A percentile compares a stretch with the other conserved stretches of the same genome.
phyloP scores from a whole-genome alignment of 2,888 invertebrate species.

The Malthinus flaveolus region DNA sequence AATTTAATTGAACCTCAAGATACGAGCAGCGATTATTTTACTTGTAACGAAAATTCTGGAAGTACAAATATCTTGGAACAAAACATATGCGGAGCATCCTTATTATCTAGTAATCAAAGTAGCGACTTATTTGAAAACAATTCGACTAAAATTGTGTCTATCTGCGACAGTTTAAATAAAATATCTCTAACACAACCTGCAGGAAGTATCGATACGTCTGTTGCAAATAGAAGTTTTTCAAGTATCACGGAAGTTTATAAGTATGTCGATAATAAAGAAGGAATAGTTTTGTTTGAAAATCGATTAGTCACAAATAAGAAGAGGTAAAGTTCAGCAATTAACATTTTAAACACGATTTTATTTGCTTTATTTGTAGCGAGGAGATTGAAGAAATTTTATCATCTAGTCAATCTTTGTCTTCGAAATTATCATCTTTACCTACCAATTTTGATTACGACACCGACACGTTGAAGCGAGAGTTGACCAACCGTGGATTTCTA shows the following conservation, averaged over 20 bases:
- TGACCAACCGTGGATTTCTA: conserved; percentile 66
- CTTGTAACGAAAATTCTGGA: conserved; percentile 42
- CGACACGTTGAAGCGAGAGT: conserved; percentile 65
- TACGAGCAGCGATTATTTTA: conserved; percentile 49
- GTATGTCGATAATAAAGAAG: conserved; percentile 72
- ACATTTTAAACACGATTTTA: neutral
- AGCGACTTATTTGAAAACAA: neutral
- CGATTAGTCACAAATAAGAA: conserved; percentile 57
- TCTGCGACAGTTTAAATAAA: neutral
- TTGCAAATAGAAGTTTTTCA: conserved; percentile 52
- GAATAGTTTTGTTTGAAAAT: conserved; percentile 70
- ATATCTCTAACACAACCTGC: neutral
- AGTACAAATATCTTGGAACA: conserved; percentile 38
- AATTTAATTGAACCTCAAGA: neutral
- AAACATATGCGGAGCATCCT: conserved; percentile 29
- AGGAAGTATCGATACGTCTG: neutral
- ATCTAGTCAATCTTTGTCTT: conserved; percentile 30
- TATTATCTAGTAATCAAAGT: neutral
- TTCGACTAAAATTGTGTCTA: neutral
- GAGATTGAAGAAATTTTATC: conserved; percentile 17
- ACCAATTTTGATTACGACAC: conserved; percentile 69
- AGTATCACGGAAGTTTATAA: conserved; percentile 74
- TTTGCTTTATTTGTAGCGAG: neutral
- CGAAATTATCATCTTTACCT: conserved; percentile 56
- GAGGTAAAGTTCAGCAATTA: conserved; percentile 1